Evolutionary conservation across 1,140 invertebrate genomes (phyloP), one percentile per base, ranked within the genome.

Genomic region (Augochlora pura): DNA sequence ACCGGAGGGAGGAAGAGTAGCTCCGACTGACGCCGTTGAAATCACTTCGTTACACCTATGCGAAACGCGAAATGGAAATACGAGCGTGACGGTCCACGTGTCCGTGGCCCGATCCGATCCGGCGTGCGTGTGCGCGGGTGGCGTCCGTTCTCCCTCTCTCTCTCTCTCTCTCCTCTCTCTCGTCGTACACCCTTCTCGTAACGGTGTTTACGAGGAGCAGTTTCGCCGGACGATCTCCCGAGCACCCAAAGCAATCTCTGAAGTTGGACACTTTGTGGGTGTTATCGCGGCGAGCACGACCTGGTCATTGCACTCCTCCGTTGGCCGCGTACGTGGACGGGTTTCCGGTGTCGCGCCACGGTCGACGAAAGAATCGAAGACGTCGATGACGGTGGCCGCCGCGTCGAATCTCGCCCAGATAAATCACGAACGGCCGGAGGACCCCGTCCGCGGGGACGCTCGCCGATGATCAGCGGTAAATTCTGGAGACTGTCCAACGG

Each of bases 1-100:
- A 7, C 42, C 6, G 42, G 0, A 3, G 42, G 12, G 42, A 7
- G 42, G 49, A 18, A 10, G 1, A 46, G 12, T 12, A 46, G 42
- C 14, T 52, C 49, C 16, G 49, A 52, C 14, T 52, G 49, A 52
- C 18, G 66, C 64, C 69, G 65, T 76, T 68, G 52, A 85, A 80
- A 84, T 85, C 64, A 71, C 57, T 73, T 72, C 59, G 82, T 85
- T 81, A 85, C 84, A 84, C 69, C 68, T 84, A 65, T 67, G 46
- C 65, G 73, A 77, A 62, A 76, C 71, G 25, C 49, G 67, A 27
- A 63, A 71, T 63, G 63, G 64, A 81, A 74, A 82, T 74, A 66
- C 46, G 69, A 32, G 18, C 54, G 27, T 32, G 57, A 69, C 70
- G 60, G 21, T 14, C 59, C 59, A 32, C 77, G 54, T 54, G 49